phyloP scores from a whole-genome alignment of 2,888 invertebrate species.

The Netelia virgata region DNA sequence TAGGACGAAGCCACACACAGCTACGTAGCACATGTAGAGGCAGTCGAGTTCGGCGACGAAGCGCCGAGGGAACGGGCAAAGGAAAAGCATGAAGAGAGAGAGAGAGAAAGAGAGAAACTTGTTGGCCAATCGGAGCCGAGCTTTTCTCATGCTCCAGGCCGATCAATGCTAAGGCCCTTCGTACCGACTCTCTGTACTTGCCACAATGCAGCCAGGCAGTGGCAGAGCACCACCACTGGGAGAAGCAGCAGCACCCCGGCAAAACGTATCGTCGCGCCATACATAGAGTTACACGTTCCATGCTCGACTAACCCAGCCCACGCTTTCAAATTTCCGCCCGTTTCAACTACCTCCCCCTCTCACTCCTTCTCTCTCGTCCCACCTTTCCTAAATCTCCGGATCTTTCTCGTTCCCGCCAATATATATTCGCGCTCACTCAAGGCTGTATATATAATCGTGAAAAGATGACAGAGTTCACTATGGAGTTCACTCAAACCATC shows the following conservation, averaged over 20 bases:
- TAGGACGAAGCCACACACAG: constrained; percentile 41
- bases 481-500: constrained; percentile 76
- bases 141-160: constrained; percentile 79
- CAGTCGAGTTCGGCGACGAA: constrained; percentile 63
- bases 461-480: constrained; percentile 79
- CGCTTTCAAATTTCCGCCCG: constrained; percentile 66
- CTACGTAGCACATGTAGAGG: constrained; percentile 18
- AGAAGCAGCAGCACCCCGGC: constrained; percentile 30
- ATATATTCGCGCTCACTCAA: constrained; percentile 65
- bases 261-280: constrained; percentile 46
- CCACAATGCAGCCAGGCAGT: constrained; percentile 41
- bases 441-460: constrained; percentile 70
- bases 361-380: constrained; percentile 47
- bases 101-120: constrained; percentile 41
- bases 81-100: constrained; percentile 68
- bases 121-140: constrained; percentile 80
- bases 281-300: constrained; percentile 55
- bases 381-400: constrained; percentile 73
- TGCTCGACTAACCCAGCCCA: constrained; percentile 70
- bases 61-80: constrained; percentile 53
- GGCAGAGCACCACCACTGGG: neutral
- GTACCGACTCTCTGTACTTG: constrained; percentile 78
- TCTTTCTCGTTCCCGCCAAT: constrained; percentile 46
- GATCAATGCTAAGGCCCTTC: constrained; percentile 84
- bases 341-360: neutral